phyloP scores from a whole-genome alignment of 2,113 vertebrate genomes.

The Pseudonaja textilis region DNA sequence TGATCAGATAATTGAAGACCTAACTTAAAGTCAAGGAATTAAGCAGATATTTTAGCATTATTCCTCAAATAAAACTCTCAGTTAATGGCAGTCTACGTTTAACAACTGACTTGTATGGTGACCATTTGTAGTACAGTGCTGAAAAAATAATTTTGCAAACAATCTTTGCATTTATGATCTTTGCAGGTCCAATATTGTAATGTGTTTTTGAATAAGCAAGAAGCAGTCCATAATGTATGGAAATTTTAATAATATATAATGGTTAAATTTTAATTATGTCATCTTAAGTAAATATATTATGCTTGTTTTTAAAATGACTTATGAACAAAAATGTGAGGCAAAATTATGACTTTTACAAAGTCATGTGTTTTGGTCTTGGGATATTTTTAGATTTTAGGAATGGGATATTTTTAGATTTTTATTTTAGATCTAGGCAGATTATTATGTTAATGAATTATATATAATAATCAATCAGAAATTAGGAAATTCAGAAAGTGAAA shows the following conservation, averaged over 20 bases:
- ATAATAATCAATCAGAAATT: constrained; percentile 17
- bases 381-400: neutral
- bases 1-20: constrained; percentile 61
- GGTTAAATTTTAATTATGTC: neutral
- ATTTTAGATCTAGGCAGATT: constrained; percentile 10
- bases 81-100: neutral
- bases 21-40: constrained; percentile 67
- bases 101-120: neutral
- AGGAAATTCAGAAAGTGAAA: constrained; percentile 6
- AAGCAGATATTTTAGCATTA: constrained; percentile 64
- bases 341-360: constrained; percentile 31
- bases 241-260: neutral
- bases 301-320: constrained; percentile 20
- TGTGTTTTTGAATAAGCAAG: neutral
- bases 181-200: neutral
- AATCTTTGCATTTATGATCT: neutral
- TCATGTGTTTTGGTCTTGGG: neutral
- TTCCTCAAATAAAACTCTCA: constrained; percentile 63
- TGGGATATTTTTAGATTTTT: neutral
- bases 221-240: neutral
- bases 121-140: neutral
- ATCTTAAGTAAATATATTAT: neutral
- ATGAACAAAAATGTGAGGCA: neutral
- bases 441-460: constrained; percentile 1
- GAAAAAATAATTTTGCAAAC: neutral